Evolutionary conservation across 37 sponge, comb jelly and placozoan genomes (phyloP), one percentile per base, ranked within the genome.

Genomic region (Ianthella basta): DNA sequence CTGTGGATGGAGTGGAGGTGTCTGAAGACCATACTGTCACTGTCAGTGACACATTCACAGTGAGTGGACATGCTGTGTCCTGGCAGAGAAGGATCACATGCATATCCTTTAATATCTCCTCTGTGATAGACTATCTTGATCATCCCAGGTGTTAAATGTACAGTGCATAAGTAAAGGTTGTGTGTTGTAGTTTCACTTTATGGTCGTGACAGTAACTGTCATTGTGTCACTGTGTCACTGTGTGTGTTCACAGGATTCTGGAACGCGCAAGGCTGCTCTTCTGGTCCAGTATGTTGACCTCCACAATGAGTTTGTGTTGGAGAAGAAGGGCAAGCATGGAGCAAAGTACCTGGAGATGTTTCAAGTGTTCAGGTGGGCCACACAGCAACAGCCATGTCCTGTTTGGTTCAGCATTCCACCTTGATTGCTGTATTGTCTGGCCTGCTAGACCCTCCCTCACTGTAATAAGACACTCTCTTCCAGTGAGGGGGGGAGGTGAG

Each of bases 211-310:
- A n/a, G 27, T 25, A 68, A 15, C 14, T n/a, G 15, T 15, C 21
- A 68, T 23, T 68, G 15, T 68, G 27, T 20, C 70, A 20, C 27
- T 41, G 33, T 75, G 13, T 35, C 33, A 32, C n/a, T 68, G 69
- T 18, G 15, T 27, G 3, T 6, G 14, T 82, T 23, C 37, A 68
- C 72, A 86, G 87, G 87, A 80, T 24, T 32, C 65, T 24, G 81
- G 87, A 1, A 60, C 56, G 21, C 23, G 87, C 21, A 86, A 86
- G 81, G 87, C 80, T 25, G 81, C 79, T 6, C 64, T 80, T 1
- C 25, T 86, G 34, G 81, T 86, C 36, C 87, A 73, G 55, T 86
- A 86, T 65, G 87, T 86, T 5, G 87, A 86, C 60, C 81, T 86
- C 18, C 81, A 80, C 65, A 86, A 86, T 73, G 87, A 86, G 21